Conservation (phyloP, 1,140 invertebrate species). For the Heliconius eleuchia region DNA sequence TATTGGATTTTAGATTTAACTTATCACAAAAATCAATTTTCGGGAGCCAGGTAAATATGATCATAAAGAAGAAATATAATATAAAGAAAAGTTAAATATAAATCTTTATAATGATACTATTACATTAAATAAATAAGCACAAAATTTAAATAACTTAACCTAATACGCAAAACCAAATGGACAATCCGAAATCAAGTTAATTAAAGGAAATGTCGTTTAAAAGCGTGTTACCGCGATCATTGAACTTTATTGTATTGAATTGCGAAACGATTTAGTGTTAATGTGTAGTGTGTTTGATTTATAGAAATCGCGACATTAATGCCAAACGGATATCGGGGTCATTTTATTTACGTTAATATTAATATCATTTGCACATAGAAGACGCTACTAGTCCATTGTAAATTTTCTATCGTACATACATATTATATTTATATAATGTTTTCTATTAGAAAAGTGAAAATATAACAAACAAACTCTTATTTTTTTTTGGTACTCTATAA, state of each 20-base stretch:
- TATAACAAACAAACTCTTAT: background rate
- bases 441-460: too few relatives aligned
- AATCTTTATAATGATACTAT: too few relatives aligned
- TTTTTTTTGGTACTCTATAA: background rate
- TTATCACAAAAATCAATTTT: too few relatives aligned
- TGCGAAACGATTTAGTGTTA: constrained; percentile 59
- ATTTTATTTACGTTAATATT: constrained; percentile 6
- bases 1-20: too few relatives aligned
- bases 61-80: too few relatives aligned
- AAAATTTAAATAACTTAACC: background rate
- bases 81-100: too few relatives aligned
- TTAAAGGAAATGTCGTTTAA: constrained; percentile 22
- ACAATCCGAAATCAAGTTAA: background rate
- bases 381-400: background rate
- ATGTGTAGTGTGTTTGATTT: constrained; percentile 42
- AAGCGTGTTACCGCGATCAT: constrained; percentile 49
- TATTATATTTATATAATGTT: too few relatives aligned
- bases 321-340: constrained; percentile 5
- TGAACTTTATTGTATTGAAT: constrained; percentile 66
- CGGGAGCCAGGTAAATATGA: too few relatives aligned
- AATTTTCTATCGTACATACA: too few relatives aligned
- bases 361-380: background rate
- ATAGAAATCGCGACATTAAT: constrained; percentile 62
- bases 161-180: constrained; percentile 16
- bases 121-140: too few relatives aligned